Base-by-base conservation (phyloP, 2,888 invertebrate genomes). In the Ephialtes manifestator region DNA sequence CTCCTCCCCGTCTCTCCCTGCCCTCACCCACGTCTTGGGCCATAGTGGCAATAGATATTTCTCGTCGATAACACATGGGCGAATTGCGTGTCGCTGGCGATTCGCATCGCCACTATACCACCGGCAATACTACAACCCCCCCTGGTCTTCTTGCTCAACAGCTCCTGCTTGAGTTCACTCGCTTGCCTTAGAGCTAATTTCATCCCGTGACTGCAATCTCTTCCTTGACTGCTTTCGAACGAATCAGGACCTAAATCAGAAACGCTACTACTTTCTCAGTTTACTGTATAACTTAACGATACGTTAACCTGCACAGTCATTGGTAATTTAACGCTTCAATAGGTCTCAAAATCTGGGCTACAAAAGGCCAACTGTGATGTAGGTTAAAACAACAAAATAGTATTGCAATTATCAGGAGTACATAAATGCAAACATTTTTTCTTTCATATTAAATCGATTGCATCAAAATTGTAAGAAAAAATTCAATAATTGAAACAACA, bases 221-320 rank as follows among this genome's bases (percentile, higher is more conserved):
- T 55, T 75, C 79, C 53, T 31, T 81, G 75, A 76, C 79, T 81
- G 87, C 86, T 87, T 81, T 68, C 63, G 76, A 80, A 71, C 84
- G 84, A 89, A 90, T 90, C 90, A 86, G 87, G 85, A 89, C 88
- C 89, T 89, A 90, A 91, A 90, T 91, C 91, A 89, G 87, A 77
- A 87, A 84, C 87, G 85, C 86, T 84, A 51, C 18, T 87, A 20
- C 71, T 87, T 83, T 86, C 81, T 83, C 87, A 86, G 87, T 90
- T 39, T 11, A 7, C 39, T 11, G 20, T 39, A 39, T 18, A 65
- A 11, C 65, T 39, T 65, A 4, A 13, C 39, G 11, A 39, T 39
- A 39, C n/a, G 10, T 20, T 31, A 60, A 60, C 11, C 20, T 20
- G 65, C n/a, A 55, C 58, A 43, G 43, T 43, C 24, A 39, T 72